Evolutionary conservation across 1,140 invertebrate genomes (phyloP).

Genomic region (Spodoptera frugiperda): DNA sequence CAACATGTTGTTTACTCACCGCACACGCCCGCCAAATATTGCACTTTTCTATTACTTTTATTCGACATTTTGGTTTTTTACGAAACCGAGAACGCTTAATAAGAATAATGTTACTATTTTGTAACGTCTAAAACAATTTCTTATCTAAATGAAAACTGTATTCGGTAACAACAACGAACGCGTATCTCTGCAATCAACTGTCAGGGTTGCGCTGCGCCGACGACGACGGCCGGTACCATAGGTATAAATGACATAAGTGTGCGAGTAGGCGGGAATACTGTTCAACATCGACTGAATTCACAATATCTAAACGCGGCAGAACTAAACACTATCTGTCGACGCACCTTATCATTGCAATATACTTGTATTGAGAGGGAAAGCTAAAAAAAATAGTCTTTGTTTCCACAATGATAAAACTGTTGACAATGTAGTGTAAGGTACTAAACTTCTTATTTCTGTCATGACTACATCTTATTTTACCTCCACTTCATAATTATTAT

Average conservation of each 20-base stretch:
- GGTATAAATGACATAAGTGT: constrained; percentile 19
- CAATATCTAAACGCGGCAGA: constrained; percentile 17
- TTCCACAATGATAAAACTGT: too few species aligned
- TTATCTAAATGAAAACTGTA: constrained; percentile 6
- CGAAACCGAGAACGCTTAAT: background rate
- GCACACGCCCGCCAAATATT: constrained; percentile 78
- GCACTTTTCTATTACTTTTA: constrained; percentile 66
- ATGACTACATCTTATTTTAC: too few species aligned
- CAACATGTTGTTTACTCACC: constrained; percentile 61
- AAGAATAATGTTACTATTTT: background rate
- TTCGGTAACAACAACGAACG: background rate
- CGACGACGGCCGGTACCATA: constrained; percentile 1
- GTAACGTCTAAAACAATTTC: constrained; percentile 8
- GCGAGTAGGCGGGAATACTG: constrained; percentile 10
- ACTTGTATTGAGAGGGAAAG: background rate
- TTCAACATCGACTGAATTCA: constrained; percentile 27
- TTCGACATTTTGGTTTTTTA: constrained; percentile 49
- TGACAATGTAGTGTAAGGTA: too few species aligned
- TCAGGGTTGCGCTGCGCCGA: constrained; percentile 34
- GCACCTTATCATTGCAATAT: background rate
- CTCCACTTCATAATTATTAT: too few species aligned
- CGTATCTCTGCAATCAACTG: constrained; percentile 26
- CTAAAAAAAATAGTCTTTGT: background rate
- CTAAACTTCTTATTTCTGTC: too few species aligned
- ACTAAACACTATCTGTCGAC: background rate